Evolutionary conservation across 2,113 vertebrate genomes (phyloP).

Genomic region (Ciconia maguari): DNA sequence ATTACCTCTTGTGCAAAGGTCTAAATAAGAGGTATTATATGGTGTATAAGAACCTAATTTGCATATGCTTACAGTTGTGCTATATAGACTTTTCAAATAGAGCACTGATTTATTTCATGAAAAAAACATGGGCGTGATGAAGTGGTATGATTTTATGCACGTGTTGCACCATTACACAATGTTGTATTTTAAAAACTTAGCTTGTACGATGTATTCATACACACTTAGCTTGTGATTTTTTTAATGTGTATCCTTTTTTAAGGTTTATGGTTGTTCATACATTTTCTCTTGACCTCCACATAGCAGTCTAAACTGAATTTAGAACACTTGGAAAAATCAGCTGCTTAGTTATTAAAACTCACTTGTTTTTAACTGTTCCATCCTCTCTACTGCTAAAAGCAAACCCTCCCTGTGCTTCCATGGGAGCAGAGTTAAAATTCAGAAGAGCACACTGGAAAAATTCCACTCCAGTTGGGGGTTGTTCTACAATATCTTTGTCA

Average conservation of each 20-base stretch:
- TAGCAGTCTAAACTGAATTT: neutral
- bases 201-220: neutral
- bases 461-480: neutral
- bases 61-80: neutral
- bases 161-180: neutral
- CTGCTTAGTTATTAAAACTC: slow-evolving; percentile 16
- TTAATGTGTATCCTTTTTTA: neutral
- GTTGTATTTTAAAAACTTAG: neutral
- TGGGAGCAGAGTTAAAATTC: slow-evolving; percentile 6
- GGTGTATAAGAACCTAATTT: neutral
- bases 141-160: neutral
- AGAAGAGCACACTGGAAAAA: neutral
- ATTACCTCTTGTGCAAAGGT: neutral
- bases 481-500: neutral
- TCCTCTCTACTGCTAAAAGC: neutral
- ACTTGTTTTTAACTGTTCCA: neutral
- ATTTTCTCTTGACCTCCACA: neutral
- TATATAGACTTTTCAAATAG: neutral
- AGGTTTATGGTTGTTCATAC: neutral
- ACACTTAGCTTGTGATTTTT: neutral
- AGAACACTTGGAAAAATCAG: neutral
- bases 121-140: fast-evolving
- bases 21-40: neutral
- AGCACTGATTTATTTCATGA: neutral
- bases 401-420: neutral